A percentile compares a stretch with the other conserved stretches of the same genome.
Conservation (phyloP, 2,113 vertebrate species). For the Chamaea fasciata region DNA sequence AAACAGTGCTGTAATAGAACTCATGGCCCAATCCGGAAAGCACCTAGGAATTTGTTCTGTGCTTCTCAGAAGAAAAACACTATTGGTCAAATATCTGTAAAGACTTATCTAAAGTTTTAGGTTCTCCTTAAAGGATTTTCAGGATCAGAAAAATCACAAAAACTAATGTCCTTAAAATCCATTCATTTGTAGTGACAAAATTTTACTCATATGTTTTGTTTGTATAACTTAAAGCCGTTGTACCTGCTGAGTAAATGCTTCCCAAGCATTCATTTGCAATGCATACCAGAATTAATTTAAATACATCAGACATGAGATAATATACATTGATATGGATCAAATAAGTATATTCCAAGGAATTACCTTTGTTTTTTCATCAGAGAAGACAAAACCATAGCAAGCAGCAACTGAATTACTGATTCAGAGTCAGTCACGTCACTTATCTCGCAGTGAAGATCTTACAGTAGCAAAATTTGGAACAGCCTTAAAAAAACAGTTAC, state of each 20-base stretch:
- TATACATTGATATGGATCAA: background rate
- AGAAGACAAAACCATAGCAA: background rate
- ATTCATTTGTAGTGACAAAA: background rate
- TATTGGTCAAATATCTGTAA: background rate
- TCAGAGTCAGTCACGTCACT: background rate
- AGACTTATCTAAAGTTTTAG: background rate
- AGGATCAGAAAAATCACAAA: background rate
- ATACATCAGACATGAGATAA: background rate
- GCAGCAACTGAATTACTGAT: background rate
- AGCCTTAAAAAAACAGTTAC: background rate
- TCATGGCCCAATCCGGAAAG: background rate
- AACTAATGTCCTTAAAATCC: background rate
- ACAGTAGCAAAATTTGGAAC: background rate
- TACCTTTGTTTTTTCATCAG: background rate
- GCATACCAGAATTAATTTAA: background rate
- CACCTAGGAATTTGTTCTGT: background rate
- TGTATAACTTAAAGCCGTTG: background rate
- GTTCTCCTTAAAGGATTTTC: background rate
- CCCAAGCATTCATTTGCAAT: background rate
- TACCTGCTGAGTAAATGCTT: background rate
- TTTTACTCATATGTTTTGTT: background rate
- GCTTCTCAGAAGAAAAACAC: background rate
- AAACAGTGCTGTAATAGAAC: background rate
- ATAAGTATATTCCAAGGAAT: background rate
- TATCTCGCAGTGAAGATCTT: background rate